Percentiles rank a stretch among this genome's conserved stretches.
Conservation (phyloP, 2,113 vertebrate genomes). For the Tretioscincus oriximinensis region DNA sequence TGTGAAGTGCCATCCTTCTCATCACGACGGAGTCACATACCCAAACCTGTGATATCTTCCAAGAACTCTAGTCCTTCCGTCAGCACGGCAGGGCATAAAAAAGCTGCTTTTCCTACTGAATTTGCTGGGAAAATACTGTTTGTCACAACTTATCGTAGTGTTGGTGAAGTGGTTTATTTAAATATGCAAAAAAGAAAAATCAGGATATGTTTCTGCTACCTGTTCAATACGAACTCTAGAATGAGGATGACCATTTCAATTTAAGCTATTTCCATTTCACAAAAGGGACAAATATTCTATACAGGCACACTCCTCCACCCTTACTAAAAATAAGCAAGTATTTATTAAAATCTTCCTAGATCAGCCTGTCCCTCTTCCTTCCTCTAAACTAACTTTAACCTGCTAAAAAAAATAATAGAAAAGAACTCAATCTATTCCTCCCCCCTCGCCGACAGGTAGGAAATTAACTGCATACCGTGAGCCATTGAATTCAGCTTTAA, state of each 20-base stretch:
- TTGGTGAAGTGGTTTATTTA: not conserved
- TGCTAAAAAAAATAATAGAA: slow-evolving; percentile 70
- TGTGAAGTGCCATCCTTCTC: too few relatives aligned
- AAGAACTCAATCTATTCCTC: slow-evolving; percentile 68
- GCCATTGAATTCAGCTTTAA: slow-evolving; percentile 83
- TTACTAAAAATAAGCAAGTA: slow-evolving; percentile 19
- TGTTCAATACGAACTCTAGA: not conserved
- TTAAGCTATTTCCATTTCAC: not conserved
- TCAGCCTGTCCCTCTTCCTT: slow-evolving; percentile 57
- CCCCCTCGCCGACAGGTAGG: slow-evolving; percentile 70
- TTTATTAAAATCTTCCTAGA: slow-evolving; percentile 45
- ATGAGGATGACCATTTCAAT: not conserved
- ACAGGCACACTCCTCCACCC: not conserved
- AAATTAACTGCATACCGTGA: slow-evolving; percentile 80
- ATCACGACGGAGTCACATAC: too few relatives aligned
- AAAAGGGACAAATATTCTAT: not conserved
- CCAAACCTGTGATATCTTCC: too few relatives aligned
- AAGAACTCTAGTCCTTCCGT: too few relatives aligned
- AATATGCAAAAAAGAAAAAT: not conserved
- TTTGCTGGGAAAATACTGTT: not conserved
- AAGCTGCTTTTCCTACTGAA: too few relatives aligned
- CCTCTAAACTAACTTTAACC: slow-evolving; percentile 61
- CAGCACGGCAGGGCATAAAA: too few relatives aligned
- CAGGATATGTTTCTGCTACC: not conserved
- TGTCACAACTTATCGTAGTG: not conserved